These are phyloP conservation scores for Strigamia transsilvanica DNA, from an alignment of 2,888 invertebrate species.

Conservation along the genomic window DNA sequence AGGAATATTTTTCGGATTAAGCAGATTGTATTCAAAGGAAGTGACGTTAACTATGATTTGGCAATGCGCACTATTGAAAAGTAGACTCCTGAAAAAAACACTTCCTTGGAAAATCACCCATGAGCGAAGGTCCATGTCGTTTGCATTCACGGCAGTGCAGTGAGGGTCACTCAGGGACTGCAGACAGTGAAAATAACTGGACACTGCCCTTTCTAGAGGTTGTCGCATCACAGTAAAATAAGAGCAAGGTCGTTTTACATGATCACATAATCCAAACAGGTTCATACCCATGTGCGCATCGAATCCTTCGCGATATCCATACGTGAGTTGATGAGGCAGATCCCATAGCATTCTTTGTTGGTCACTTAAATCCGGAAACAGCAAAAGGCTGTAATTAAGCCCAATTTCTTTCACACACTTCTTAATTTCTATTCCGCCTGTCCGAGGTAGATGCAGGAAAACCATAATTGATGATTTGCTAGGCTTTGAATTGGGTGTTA, in stretches of 20 bases:
- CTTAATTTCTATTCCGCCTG: conserved; percentile 6
- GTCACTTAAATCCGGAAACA: conserved; percentile 13
- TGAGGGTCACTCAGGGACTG: conserved; percentile 29
- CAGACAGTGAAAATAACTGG: conserved; percentile 38
- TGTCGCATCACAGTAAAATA: conserved; percentile 44
- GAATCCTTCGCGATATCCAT: conserved; percentile 35
- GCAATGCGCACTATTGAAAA: conserved; percentile 26
- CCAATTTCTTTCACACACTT: background rate
- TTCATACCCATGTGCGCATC: conserved; percentile 41
- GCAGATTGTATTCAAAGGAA: background rate
- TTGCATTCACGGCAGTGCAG: conserved; percentile 33
- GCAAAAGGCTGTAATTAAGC: background rate
- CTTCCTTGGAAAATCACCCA: conserved; percentile 52
- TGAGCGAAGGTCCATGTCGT: conserved; percentile 16
- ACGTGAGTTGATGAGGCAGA: background rate
- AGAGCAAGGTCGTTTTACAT: conserved; percentile 12
- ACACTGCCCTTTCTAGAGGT: conserved; percentile 26
- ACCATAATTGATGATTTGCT: conserved; percentile 16
- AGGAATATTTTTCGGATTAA: background rate
- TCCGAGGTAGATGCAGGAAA: conserved; percentile 34
- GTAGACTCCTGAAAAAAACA: conserved; percentile 32
- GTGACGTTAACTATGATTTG: background rate
- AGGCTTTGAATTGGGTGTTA: background rate
- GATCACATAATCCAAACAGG: conserved; percentile 33
- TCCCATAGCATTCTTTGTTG: conserved; percentile 32